phyloP scores from a whole-genome alignment of 37 sponge, comb jelly and placozoan genomes.

The Beroe forskalii region DNA sequence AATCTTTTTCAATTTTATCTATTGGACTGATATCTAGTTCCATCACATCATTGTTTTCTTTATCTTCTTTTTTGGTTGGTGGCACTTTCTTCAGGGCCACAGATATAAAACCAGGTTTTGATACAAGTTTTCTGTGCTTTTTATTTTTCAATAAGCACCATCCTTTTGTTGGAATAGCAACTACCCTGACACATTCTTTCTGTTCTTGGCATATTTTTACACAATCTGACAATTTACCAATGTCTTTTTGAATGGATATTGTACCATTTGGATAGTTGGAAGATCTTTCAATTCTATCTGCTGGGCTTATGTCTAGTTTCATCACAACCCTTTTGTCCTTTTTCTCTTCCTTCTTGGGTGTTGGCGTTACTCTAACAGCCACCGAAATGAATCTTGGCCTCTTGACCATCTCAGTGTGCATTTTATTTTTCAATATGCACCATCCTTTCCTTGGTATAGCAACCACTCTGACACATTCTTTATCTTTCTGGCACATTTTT shows the following conservation, averaged over 20 bases:
- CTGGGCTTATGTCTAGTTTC: neutral
- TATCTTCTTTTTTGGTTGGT: neutral
- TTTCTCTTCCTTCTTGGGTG: neutral
- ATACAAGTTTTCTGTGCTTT: neutral
- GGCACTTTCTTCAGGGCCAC: neutral
- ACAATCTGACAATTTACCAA: neutral
- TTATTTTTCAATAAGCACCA: neutral
- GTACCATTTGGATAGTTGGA: neutral
- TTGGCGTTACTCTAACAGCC: neutral
- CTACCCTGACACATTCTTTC: neutral
- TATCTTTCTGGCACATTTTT: neutral
- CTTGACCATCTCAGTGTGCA: neutral
- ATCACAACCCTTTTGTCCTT: neutral
- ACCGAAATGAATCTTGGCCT: neutral
- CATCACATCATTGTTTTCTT: neutral
- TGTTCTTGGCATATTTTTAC: neutral
- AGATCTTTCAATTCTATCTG: neutral
- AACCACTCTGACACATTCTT: neutral
- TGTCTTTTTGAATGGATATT: neutral
- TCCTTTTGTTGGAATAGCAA: neutral
- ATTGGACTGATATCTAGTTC: neutral
- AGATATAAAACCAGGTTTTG: neutral
- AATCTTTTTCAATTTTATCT: slow-evolving; percentile 18
- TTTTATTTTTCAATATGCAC: neutral
- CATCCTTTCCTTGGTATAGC: neutral